These are phyloP conservation scores for Eristalis pertinax DNA, from an alignment of 2,888 invertebrate species.

Conservation along the genomic window DNA sequence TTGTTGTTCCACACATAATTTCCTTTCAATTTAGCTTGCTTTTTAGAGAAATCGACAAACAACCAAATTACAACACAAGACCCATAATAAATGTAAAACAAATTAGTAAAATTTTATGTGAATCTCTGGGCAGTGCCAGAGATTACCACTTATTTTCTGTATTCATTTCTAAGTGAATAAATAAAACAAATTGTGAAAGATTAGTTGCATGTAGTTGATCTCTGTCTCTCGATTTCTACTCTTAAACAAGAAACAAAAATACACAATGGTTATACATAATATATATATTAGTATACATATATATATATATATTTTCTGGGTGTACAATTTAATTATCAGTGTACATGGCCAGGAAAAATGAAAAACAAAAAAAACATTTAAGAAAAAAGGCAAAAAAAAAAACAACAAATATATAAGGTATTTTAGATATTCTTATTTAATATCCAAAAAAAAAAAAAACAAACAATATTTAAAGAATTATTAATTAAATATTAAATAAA, in stretches of 20 bases:
- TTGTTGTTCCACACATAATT: conserved; percentile 18
- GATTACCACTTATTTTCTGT: conserved; percentile 20
- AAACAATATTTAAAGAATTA: conserved; percentile 70
- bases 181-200: conserved; percentile 55
- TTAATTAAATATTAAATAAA: conserved; percentile 65
- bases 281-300: conserved; percentile 68
- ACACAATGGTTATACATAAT: conserved; percentile 66
- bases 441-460: conserved; percentile 81
- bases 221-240: conserved; percentile 69
- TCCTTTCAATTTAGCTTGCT: conserved; percentile 12
- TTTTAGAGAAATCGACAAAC: conserved; percentile 4
- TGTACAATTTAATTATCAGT: conserved; percentile 70
- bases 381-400: conserved; percentile 11
- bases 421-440: conserved; percentile 88
- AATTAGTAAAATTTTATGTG: conserved; percentile 43
- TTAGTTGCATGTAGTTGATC: conserved; percentile 72
- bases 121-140: conserved; percentile 38
- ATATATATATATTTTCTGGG: conserved; percentile 64
- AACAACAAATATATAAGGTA: conserved; percentile 81
- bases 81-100: conserved; percentile 8
- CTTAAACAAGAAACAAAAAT: conserved; percentile 36
- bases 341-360: conserved; percentile 64
- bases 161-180: conserved; percentile 47
- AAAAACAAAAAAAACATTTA: conserved; percentile 38
- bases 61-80: background rate